Base-by-base conservation (phyloP, 2,888 invertebrate species). In the Drosophila kuntzei region DNA sequence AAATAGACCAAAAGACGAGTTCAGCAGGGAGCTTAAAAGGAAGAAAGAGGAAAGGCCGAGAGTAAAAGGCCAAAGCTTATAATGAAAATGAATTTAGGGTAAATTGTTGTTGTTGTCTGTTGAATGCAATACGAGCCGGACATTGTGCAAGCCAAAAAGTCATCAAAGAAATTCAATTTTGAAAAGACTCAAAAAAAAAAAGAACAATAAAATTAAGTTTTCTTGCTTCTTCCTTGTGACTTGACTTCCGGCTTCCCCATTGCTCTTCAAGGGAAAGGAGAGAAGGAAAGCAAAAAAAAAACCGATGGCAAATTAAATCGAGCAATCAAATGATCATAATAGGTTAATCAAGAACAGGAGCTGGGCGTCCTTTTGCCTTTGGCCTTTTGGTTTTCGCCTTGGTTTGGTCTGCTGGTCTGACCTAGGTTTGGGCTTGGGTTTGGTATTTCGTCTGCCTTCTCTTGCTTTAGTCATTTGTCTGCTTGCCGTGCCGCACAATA, bases 271-370 rank as follows among this genome's bases (percentile, higher is more conserved):
- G n/a, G 25, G 5, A 47, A n/a, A 49, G 20, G 22, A 43, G 22
- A 34, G 3, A 36, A 47, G 14, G 22, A 60, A 20, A 18, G 18
- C 22, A 22, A 54, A 11, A 50, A 18, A 7, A 11, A 9, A 67
- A 71, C 75, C 62, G 79, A 78, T 83, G 76, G 80, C 72, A 82
- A 88, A 87, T 86, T 84, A 86, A 89, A 84, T 88, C 79, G 86
- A 80, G 86, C 82, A 84, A 85, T 87, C 87, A 89, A 89, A 85
- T 78, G 83, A 82, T 80, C 80, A 86, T 86, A 87, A 88, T 87
- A 86, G 86, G 82, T 86, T 84, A 86, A 89, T 87, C 87, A 85
- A 85, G 78, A 81, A 79, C 77, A 65, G 69, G 74, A 79, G 69
- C 63, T 47, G 69, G 64, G 41, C 47, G 72, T 69, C 65, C 65